Percentiles rank a stretch among this genome's conserved stretches.
Conservation (phyloP, 2,888 invertebrate species). For the Catocala sponsa region DNA sequence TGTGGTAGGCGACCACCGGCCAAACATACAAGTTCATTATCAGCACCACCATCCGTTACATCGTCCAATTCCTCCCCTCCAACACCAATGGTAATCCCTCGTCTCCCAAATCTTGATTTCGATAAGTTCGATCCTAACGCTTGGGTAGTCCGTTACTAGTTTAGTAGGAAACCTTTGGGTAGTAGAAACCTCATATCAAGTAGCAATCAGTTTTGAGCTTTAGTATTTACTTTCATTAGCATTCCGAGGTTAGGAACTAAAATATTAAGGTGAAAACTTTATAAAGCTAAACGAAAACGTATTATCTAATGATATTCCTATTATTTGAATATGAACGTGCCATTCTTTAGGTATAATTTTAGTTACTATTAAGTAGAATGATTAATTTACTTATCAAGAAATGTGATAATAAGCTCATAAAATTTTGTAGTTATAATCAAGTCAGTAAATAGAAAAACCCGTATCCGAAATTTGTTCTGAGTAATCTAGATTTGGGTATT, state of each 20-base stretch:
- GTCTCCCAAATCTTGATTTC: conserved; percentile 73
- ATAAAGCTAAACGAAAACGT: background rate
- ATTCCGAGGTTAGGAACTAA: conserved; percentile 24
- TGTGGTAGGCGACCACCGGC: conserved; percentile 67
- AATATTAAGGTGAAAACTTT: conserved; percentile 7
- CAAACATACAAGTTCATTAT: conserved; percentile 43
- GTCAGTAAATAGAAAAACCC: background rate
- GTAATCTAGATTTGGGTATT: background rate
- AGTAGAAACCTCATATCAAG: conserved; percentile 24
- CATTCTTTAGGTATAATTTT: conserved; percentile 28
- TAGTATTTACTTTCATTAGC: conserved; percentile 21
- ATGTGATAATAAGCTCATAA: conserved; percentile 48
- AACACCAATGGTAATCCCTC: conserved; percentile 71
- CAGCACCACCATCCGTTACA: conserved; percentile 32
- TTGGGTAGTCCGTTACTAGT: conserved; percentile 77
- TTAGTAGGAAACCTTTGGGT: conserved; percentile 14
- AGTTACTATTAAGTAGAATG: conserved; percentile 28
- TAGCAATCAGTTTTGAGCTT: conserved; percentile 24
- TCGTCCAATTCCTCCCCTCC: conserved; percentile 62
- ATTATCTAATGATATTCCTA: background rate
- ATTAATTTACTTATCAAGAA: conserved; percentile 30
- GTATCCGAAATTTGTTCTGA: background rate
- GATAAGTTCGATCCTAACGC: conserved; percentile 80
- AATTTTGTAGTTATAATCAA: conserved; percentile 10
- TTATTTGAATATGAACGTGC: conserved; percentile 26